Evolutionary conservation across 2,888 invertebrate genomes (phyloP).

Genomic region (Ernsta delagoae): DNA sequence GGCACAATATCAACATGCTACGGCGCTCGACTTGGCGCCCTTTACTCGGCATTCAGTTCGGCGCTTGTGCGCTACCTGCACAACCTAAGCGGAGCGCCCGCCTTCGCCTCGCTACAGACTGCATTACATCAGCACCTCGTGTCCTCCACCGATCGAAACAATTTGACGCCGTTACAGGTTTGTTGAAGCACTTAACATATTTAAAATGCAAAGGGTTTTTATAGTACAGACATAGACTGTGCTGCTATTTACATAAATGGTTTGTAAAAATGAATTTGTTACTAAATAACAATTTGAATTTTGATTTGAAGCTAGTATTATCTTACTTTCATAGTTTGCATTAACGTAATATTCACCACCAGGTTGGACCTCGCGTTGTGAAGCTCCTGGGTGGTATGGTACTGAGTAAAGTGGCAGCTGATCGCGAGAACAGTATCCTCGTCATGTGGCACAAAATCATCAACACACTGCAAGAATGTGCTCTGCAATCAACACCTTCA

Average conservation of each 20-base stretch:
- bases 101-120: conserved; percentile 68
- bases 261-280: too few species aligned
- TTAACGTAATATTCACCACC: too few species aligned
- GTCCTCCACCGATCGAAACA: conserved; percentile 64
- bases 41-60: conserved; percentile 91
- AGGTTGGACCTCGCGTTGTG: conserved; percentile 90
- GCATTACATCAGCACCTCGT: conserved; percentile 73
- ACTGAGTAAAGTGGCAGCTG: conserved; percentile 91
- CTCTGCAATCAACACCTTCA: conserved; percentile 87
- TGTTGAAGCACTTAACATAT: neutral
- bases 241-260: too few species aligned
- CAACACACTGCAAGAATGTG: conserved; percentile 94
- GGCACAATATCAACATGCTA: conserved; percentile 91
- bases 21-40: conserved; percentile 87
- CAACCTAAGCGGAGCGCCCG: conserved; percentile 70
- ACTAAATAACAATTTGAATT: too few species aligned
- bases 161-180: conserved; percentile 76
- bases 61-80: conserved; percentile 92
- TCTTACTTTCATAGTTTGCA: too few species aligned
- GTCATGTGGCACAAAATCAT: conserved; percentile 96
- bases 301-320: too few species aligned
- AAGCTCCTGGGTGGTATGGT: conserved; percentile 92
- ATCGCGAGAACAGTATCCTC: conserved; percentile 95
- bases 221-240: too few species aligned
- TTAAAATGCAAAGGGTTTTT: too few species aligned